phyloP scores from a whole-genome alignment of 92 coral and sea anemone genomes.

The Anthopleura xanthogrammica region DNA sequence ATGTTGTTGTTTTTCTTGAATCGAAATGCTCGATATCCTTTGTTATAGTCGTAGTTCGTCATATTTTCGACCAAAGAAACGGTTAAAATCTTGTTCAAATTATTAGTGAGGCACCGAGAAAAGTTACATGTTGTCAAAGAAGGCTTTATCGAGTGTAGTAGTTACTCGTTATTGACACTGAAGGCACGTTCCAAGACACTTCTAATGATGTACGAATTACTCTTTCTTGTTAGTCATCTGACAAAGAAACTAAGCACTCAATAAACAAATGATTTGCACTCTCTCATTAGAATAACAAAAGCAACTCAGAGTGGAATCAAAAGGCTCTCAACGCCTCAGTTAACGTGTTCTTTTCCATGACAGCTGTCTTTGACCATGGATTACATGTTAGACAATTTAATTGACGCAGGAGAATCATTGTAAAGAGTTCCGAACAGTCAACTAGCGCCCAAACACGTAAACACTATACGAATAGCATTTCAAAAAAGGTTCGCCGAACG shows the following conservation, averaged over 20 bases:
- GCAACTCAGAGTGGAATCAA: background rate
- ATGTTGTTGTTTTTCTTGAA: constrained; percentile 63
- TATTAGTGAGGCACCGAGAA: background rate
- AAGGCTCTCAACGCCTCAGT: constrained; percentile 6
- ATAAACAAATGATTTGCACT: constrained; percentile 15
- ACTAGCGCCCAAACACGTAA: background rate
- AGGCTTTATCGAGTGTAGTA: too few species aligned
- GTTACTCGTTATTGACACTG: background rate
- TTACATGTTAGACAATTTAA: too few species aligned
- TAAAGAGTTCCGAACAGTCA: background rate
- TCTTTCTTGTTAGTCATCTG: background rate
- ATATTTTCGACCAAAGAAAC: constrained; percentile 3
- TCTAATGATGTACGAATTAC: constrained; percentile 23
- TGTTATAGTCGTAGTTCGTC: constrained; percentile 79
- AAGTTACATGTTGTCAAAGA: background rate
- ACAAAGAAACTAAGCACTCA: constrained; percentile 20
- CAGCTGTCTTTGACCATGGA: background rate
- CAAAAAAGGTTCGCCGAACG: too few species aligned
- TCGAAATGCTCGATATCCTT: constrained; percentile 73
- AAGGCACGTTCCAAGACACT: background rate
- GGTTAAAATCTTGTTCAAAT: background rate
- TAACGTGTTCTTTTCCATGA: background rate
- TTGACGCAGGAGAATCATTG: background rate
- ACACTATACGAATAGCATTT: too few species aligned
- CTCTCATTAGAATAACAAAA: constrained; percentile 5